Evolutionary conservation across 2,797 vertebrate species (phyloP).

Genomic region (Psittacula echo): DNA sequence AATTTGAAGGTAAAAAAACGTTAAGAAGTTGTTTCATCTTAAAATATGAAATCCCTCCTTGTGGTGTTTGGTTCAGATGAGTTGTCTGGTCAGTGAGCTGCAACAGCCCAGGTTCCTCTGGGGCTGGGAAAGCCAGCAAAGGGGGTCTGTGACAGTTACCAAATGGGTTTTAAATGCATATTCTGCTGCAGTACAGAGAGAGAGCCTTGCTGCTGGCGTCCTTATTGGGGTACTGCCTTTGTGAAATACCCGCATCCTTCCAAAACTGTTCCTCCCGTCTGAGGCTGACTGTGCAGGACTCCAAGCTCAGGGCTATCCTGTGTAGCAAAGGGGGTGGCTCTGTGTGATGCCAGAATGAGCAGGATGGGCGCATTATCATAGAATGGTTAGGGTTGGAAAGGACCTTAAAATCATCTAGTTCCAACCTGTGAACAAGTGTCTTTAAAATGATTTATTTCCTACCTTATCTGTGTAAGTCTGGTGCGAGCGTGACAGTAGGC

Average conservation of each 20-base stretch:
- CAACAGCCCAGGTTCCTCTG: background rate
- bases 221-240: background rate
- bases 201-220: background rate
- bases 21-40: background rate
- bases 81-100: background rate
- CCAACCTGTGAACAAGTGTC: background rate
- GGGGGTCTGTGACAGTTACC: background rate
- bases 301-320: background rate
- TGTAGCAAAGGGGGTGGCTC: background rate
- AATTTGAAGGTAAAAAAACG: background rate
- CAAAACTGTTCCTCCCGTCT: background rate
- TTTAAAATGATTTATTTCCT: background rate
- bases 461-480: background rate
- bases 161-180: background rate
- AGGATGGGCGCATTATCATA: background rate
- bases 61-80: background rate
- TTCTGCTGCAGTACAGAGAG: background rate
- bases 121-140: background rate
- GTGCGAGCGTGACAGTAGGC: background rate
- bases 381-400: background rate
- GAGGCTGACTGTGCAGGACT: background rate
- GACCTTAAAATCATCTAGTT: background rate
- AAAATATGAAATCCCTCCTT: background rate
- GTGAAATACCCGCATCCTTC: accelerated
- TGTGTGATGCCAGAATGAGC: background rate